Percentiles rank a stretch among this genome's conserved stretches.
Evolutionary conservation across 2,113 vertebrate genomes (phyloP).

Genomic region (Cyanoderma ruficeps): DNA sequence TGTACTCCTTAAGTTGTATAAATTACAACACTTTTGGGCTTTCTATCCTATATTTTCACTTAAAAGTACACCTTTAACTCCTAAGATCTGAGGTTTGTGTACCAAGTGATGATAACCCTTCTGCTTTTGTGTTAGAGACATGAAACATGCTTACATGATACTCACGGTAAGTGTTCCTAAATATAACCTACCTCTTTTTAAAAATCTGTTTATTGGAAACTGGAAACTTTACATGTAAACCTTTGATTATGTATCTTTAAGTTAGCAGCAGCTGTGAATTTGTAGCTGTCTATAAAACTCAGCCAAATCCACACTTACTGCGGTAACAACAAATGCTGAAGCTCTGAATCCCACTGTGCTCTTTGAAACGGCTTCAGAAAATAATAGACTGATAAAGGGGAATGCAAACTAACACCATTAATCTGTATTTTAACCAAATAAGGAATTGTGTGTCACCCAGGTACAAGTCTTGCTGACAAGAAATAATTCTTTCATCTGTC

Average conservation of each 20-base stretch:
- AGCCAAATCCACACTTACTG: background rate
- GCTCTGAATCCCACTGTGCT: background rate
- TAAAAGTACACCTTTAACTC: background rate
- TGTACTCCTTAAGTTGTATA: background rate
- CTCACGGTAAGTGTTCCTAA: background rate
- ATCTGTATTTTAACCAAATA: conserved; percentile 20
- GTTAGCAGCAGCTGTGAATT: background rate
- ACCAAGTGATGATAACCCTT: background rate
- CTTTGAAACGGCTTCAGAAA: background rate
- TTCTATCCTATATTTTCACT: background rate
- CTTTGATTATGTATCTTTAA: background rate
- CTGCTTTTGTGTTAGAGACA: background rate
- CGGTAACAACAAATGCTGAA: background rate
- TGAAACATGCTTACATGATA: background rate
- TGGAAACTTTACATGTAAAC: background rate
- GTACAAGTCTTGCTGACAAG: conserved; percentile 3
- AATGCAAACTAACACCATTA: background rate
- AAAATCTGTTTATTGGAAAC: background rate
- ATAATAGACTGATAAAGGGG: background rate
- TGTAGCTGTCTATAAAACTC: background rate
- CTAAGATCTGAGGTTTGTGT: background rate
- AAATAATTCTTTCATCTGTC: conserved; percentile 49
- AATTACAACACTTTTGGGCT: background rate
- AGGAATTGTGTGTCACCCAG: background rate
- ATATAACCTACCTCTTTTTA: background rate